Conservation (phyloP, 1,140 invertebrate genomes). For the Papilio glaucus region DNA sequence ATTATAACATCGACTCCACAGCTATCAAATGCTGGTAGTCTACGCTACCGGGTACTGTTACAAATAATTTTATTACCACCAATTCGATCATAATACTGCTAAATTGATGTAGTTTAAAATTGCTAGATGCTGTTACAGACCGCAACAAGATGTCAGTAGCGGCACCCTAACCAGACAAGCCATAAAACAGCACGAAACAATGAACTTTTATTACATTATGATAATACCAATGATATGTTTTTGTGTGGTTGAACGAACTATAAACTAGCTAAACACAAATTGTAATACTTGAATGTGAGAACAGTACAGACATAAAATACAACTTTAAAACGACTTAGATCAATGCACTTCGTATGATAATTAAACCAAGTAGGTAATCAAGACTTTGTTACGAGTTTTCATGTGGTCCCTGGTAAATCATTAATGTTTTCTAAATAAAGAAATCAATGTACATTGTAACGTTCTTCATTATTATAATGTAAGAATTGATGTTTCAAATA, state of each 20-base stretch:
- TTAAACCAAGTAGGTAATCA: background rate
- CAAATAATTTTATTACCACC: background rate
- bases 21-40: background rate
- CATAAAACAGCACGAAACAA: slow-evolving; percentile 13
- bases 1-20: too few relatives aligned
- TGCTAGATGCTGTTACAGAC: background rate
- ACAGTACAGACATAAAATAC: slow-evolving; percentile 14
- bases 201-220: slow-evolving; percentile 22
- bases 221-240: slow-evolving; percentile 13
- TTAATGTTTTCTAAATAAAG: too few relatives aligned
- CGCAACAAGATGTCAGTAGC: slow-evolving; percentile 2
- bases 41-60: background rate
- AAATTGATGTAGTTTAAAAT: background rate
- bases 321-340: background rate
- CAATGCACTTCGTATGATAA: background rate
- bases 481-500: too few relatives aligned
- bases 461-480: too few relatives aligned
- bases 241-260: slow-evolving; percentile 1
- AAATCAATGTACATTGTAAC: too few relatives aligned
- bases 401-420: background rate
- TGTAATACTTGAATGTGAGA: background rate
- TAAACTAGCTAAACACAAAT: background rate
- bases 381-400: background rate
- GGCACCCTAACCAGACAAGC: background rate
- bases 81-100: background rate